Percentiles rank a stretch among this genome's conserved stretches.
These are phyloP conservation scores for Tetraneura akinire DNA, from an alignment of 1,140 invertebrate species.

Conservation along the genomic window DNA sequence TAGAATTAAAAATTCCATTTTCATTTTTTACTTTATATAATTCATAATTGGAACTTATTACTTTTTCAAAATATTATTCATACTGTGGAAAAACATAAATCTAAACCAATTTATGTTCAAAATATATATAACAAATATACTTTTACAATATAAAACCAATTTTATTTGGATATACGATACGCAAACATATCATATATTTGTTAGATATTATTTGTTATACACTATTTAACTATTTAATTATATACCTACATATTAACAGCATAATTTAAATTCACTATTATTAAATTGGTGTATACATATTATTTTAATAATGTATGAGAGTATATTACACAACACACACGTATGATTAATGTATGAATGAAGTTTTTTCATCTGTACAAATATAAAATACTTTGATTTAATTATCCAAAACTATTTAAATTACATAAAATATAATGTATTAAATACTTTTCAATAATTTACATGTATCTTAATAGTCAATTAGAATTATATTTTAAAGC, in stretches of 20 bases:
- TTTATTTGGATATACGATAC: no score
- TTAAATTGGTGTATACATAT: not conserved
- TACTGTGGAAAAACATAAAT: no score
- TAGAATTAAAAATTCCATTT: no score
- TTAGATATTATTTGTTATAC: not conserved
- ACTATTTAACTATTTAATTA: not conserved
- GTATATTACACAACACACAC: not conserved
- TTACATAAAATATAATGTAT: not conserved
- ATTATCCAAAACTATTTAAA: not conserved
- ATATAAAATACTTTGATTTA: not conserved
- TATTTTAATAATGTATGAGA: not conserved
- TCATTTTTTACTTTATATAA: not conserved
- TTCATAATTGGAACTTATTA: not conserved
- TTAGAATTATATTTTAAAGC: slow-evolving; percentile 2
- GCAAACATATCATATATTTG: no score
- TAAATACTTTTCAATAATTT: not conserved
- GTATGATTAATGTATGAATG: no score
- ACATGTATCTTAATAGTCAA: not conserved
- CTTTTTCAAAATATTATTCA: no score
- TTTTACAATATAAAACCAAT: no score
- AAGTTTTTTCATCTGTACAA: not conserved
- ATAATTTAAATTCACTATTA: not conserved
- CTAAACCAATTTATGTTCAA: no score
- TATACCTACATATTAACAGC: not conserved
- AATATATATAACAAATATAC: no score